Evolutionary conservation across 2,888 invertebrate genomes (phyloP).

Genomic region (Lordiphosa andalusiaca): DNA sequence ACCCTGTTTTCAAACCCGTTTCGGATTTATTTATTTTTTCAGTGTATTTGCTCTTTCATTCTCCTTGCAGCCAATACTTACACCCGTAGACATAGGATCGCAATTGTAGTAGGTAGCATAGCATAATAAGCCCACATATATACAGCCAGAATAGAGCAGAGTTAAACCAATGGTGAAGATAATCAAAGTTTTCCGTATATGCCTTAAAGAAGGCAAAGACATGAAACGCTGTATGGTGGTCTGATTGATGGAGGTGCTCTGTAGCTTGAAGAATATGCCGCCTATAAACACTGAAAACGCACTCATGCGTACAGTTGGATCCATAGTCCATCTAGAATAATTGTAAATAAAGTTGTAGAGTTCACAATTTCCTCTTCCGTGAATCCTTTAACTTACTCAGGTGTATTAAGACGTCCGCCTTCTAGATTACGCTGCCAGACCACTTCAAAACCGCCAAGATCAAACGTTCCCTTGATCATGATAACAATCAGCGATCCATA

Average conservation of each 20-base stretch:
- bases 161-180: conserved; percentile 85
- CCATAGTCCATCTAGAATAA: conserved; percentile 85
- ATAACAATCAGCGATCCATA: conserved; percentile 87
- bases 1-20: too few species aligned
- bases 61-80: conserved; percentile 63
- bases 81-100: conserved; percentile 89
- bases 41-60: too few species aligned
- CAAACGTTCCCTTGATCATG: conserved; percentile 86
- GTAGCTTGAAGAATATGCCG: conserved; percentile 87
- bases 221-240: conserved; percentile 92
- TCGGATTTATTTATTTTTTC: too few species aligned
- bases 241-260: conserved; percentile 89
- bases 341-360: background rate
- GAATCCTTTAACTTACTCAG: conserved; percentile 82
- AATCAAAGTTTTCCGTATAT: conserved; percentile 86
- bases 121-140: conserved; percentile 87
- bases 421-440: conserved; percentile 86
- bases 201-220: conserved; percentile 85
- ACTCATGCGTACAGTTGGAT: conserved; percentile 90
- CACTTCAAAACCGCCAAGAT: conserved; percentile 85
- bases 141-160: conserved; percentile 83
- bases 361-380: background rate
- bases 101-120: conserved; percentile 88
- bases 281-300: conserved; percentile 88
- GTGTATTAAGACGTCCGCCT: conserved; percentile 86